Evolutionary conservation across 2,797 vertebrate genomes (phyloP), one percentile per base, ranked within the genome.

Genomic region (Trichosurus vulpecula): DNA sequence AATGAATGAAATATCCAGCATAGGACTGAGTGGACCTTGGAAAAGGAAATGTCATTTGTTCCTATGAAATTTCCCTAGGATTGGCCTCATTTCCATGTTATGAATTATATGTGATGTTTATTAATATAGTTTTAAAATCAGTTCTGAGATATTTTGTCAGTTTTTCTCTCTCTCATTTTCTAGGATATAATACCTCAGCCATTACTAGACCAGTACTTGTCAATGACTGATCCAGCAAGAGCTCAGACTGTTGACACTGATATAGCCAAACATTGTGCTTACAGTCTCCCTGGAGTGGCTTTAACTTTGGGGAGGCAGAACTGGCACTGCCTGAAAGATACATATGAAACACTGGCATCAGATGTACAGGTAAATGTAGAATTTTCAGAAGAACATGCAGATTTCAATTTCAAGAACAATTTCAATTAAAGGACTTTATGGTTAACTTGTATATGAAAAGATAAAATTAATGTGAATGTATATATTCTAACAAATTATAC

Each of bases 151-250:
- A 56, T 4, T 87, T 41, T n/a, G 6, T 53, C 13, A 93, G 31
- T 14, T 54, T 52, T 91, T 12, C 31, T 54, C 94, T 94, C 35
- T 52, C 54, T 56, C 0, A 0, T 81, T 57, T 54, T 81, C 0
- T 66, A 99, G 99, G 98, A 99, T 92, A 97, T 99, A 92, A 99
- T 99, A 93, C 99, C 98, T n/a, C 98, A 99, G 92, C 98, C 98
- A n/a, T 96, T 99, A 9, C 95, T 99, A 9, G 98, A 98, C 58
- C 98, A 99, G 95, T 99, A 98, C 54, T 96, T 99, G 97, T 99
- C 98, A 0, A 98, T 99, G 99, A 98, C 98, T 0, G 98, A 99
- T 95, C 99, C 98, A 2, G 98, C 98, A 47, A 96, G 98, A 55
- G 99, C 98, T 52, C 99, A 99, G 98, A 99, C 98, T 0, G 98